phyloP scores from a whole-genome alignment of 2,888 invertebrate species.

The Agelastica alni region DNA sequence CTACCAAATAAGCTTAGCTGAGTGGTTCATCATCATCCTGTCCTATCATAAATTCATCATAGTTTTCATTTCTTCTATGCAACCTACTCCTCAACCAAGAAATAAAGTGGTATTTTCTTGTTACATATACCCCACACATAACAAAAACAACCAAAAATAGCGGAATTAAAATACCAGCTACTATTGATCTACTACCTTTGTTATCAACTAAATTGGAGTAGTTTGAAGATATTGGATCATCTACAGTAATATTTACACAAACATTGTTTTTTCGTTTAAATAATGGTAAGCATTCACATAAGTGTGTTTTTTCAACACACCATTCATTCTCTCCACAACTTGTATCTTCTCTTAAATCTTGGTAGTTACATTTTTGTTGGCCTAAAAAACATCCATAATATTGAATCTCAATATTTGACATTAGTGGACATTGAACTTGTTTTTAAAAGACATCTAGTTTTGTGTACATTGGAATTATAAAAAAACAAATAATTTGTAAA shows the following conservation, averaged over 20 bases:
- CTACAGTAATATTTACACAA: slow-evolving; percentile 28
- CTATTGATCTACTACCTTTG: slow-evolving; percentile 46
- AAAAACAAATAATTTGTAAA: too few species aligned
- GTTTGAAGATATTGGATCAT: slow-evolving; percentile 37
- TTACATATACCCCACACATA: slow-evolving; percentile 51
- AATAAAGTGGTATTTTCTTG: slow-evolving; percentile 49
- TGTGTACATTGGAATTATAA: too few species aligned
- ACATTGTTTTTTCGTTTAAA: slow-evolving; percentile 40
- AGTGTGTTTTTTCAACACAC: slow-evolving; percentile 41
- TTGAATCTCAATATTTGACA: too few species aligned
- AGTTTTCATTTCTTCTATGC: slow-evolving; percentile 51
- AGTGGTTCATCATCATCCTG: slow-evolving; percentile 49
- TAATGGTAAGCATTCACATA: slow-evolving; percentile 48
- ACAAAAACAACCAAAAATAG: slow-evolving; percentile 52
- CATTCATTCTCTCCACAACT: slow-evolving; percentile 38
- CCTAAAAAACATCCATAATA: slow-evolving; percentile 30
- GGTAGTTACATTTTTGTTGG: slow-evolving; percentile 34
- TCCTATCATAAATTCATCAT: slow-evolving; percentile 57
- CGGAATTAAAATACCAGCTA: slow-evolving; percentile 50
- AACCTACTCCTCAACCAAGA: slow-evolving; percentile 51
- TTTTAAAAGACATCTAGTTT: too few species aligned
- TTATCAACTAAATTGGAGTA: slow-evolving; percentile 47
- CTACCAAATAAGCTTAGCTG: slow-evolving; percentile 12
- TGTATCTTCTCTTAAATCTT: slow-evolving; percentile 22
- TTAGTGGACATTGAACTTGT: too few species aligned